Evolutionary conservation across 2,113 vertebrate species (phyloP), one percentile per base, ranked within the genome.

Genomic region (Arothron firmamentum): DNA sequence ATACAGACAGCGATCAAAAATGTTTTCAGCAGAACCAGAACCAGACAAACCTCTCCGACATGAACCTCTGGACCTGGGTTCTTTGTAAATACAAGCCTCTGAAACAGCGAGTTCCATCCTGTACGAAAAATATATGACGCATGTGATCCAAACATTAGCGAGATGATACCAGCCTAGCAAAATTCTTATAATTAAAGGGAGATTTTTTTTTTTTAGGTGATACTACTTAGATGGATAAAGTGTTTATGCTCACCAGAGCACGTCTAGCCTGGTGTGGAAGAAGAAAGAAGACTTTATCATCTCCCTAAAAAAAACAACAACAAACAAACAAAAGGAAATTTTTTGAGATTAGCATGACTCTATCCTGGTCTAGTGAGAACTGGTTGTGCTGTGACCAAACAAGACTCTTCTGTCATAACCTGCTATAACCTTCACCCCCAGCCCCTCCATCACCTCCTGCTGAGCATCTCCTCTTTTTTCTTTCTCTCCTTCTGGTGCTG

Each of bases 401-500:
- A 41, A 38, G 34, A 10, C 34, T 12, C 9, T 38, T 38, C 2
- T 38, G 34, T 38, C 10, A 38, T 38, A 10, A 38, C 34, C 34
- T 38, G 34, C 34, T 38, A 38, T 12, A 11, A 38, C 34, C 34
- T 2, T 11, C 34, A 10, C 1, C 34, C 9, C 34, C 9, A 45
- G 55, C 63, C 59, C 68, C 42, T 57, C 48, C 34, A 12, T 56
- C 21, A 52, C 66, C 74, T 45, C 59, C 63, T 75, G 60, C 74
- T 16, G 43, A 13, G 43, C 5, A 3, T 45, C 14, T 45, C 12
- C 16, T 45, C 6, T 50, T 19, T 50, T 5, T 19, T 21, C 20
- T 13, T 17, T 21, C 83, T 80, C 67, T 61, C 59, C 63, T 67
- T 53, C 63, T 70, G 59, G 73, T 77, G 74, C 65, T 62, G 74